Conservation (phyloP, 2,888 invertebrate species). For the Biston stratarius region DNA sequence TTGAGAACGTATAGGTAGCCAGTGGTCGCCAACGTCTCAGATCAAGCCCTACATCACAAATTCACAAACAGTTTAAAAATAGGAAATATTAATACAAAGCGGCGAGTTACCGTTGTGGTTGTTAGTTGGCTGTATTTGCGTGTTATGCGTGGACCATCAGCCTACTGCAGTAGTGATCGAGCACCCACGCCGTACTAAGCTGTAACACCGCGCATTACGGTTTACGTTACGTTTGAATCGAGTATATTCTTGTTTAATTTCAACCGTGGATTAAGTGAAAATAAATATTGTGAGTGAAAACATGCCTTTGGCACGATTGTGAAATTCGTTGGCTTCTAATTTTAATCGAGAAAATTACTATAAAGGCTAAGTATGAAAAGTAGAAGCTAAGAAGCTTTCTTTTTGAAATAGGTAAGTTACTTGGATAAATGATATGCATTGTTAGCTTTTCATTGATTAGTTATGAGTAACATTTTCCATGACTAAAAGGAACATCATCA, state of each 20-base stretch:
- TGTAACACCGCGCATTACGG: constrained; percentile 22
- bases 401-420: background rate
- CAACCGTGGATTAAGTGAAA: constrained; percentile 26
- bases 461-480: constrained; percentile 6
- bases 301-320: constrained; percentile 31
- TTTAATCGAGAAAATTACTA: background rate
- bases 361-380: too few species aligned
- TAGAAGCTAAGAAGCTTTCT: background rate
- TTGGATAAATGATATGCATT: background rate
- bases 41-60: constrained; percentile 15
- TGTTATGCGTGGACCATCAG: constrained; percentile 47
- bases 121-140: constrained; percentile 67
- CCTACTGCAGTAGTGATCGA: constrained; percentile 18
- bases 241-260: constrained; percentile 17
- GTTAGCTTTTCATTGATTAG: background rate
- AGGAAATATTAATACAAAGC: constrained; percentile 49
- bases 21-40: background rate
- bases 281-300: constrained; percentile 40
- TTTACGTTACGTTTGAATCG: constrained; percentile 17
- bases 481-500: background rate
- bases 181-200: constrained; percentile 22
- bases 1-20: background rate
- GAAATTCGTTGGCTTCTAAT: constrained; percentile 13
- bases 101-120: constrained; percentile 57
- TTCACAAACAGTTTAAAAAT: constrained; percentile 30